phyloP scores from a whole-genome alignment of 2,113 vertebrate genomes.

The Morone chrysops region DNA sequence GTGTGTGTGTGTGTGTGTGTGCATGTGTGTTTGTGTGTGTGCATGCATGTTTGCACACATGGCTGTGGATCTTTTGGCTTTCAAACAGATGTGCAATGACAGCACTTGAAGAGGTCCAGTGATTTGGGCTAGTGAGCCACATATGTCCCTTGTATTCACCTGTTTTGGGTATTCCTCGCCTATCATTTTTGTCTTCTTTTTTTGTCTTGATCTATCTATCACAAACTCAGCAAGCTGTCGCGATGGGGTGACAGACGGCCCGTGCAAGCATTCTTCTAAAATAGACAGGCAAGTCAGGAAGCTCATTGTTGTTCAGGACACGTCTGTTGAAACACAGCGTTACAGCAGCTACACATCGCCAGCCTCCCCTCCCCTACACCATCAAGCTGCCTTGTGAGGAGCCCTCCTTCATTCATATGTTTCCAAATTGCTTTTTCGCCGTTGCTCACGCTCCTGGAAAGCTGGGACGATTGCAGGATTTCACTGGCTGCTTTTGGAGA shows the following conservation, averaged over 20 bases:
- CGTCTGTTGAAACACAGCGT: conserved; percentile 57
- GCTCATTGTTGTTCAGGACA: conserved; percentile 78
- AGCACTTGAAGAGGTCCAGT: conserved; percentile 72
- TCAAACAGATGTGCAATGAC: conserved; percentile 79
- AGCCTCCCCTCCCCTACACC: conserved; percentile 43
- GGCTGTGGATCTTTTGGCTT: conserved; percentile 43
- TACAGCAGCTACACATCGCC: conserved; percentile 46
- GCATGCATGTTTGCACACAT: conserved; percentile 15
- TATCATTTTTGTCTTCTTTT: conserved; percentile 52
- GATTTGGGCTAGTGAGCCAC: conserved; percentile 81
- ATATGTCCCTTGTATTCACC: conserved; percentile 67
- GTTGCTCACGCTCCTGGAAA: conserved; percentile 35
- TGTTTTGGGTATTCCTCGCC: conserved; percentile 55
- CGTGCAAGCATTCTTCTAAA: conserved; percentile 55
- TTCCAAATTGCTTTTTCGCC: conserved; percentile 75
- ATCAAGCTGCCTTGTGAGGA: conserved; percentile 58
- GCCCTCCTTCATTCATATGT: conserved; percentile 63
- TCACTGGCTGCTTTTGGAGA: conserved; percentile 45
- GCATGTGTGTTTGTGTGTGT: not conserved
- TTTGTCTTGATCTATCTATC: conserved; percentile 76
- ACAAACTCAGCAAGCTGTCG: conserved; percentile 75
- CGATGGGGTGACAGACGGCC: conserved; percentile 68
- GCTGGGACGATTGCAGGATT: conserved; percentile 32
- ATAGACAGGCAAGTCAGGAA: conserved; percentile 70
- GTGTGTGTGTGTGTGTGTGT: not conserved